A percentile compares a stretch with the other conserved stretches of the same genome.
These are phyloP conservation scores for Pangasius mekongensis DNA, from an alignment of 2,797 vertebrate species.

Conservation along the genomic window DNA sequence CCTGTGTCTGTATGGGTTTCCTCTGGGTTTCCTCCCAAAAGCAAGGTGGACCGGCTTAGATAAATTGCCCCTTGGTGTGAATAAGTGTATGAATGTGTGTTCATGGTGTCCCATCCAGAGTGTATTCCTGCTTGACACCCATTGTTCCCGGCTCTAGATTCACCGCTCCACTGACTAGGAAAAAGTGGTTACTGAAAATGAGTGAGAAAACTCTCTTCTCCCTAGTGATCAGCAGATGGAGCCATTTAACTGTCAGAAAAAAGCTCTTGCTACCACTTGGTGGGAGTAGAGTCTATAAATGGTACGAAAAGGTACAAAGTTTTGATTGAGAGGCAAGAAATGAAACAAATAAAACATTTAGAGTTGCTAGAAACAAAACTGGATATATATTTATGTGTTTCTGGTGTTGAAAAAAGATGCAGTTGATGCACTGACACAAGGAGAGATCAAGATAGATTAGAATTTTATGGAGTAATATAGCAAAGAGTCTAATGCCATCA, in stretches of 20 bases:
- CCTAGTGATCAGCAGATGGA: slow-evolving; percentile 33
- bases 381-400: background rate
- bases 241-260: slow-evolving; percentile 9
- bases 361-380: background rate
- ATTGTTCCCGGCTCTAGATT: background rate
- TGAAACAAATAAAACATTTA: background rate
- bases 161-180: background rate
- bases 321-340: background rate
- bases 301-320: background rate
- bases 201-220: background rate
- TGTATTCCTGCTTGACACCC: background rate
- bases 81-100: background rate
- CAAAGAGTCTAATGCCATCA: background rate
- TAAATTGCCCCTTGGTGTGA: background rate
- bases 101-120: background rate
- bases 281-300: slow-evolving; percentile 1
- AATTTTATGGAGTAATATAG: background rate
- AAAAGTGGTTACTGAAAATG: background rate
- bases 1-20: background rate
- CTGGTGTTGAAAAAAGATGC: background rate
- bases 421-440: background rate
- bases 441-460: background rate
- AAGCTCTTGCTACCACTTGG: background rate
- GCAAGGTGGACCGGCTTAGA: background rate
- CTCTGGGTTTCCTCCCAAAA: background rate